phyloP scores from a whole-genome alignment of 2,113 vertebrate species.

The Mus pahari region DNA sequence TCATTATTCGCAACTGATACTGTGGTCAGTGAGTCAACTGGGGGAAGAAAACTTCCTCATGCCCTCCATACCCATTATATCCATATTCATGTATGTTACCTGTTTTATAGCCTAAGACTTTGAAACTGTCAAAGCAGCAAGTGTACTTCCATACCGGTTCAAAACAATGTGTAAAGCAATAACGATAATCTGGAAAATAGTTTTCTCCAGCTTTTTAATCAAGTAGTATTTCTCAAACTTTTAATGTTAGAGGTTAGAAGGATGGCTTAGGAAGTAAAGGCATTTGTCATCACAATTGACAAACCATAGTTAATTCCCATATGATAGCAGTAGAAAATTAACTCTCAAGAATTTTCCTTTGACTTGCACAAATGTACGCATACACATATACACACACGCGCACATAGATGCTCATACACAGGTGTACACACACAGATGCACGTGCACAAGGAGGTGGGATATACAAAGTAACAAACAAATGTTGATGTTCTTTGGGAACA shows the following conservation, averaged over 20 bases:
- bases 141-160: background rate
- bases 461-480: background rate
- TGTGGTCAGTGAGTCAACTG: background rate
- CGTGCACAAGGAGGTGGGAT: rapidly evolving
- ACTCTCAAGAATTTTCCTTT: background rate
- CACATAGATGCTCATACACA: background rate
- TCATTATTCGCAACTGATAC: background rate
- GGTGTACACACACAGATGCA: background rate
- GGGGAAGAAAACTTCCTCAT: background rate
- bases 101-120: background rate
- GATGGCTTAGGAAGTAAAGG: background rate
- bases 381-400: no score
- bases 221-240: background rate
- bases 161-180: background rate
- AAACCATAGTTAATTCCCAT: background rate
- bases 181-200: no score
- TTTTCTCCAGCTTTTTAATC: background rate
- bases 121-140: background rate
- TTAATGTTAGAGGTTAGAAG: background rate
- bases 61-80: background rate
- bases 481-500: background rate
- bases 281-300: no score
- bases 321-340: background rate
- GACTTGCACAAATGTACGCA: background rate
- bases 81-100: background rate